Evolutionary conservation across 1,140 invertebrate genomes (phyloP).

Genomic region (Drosophila mojavensis): DNA sequence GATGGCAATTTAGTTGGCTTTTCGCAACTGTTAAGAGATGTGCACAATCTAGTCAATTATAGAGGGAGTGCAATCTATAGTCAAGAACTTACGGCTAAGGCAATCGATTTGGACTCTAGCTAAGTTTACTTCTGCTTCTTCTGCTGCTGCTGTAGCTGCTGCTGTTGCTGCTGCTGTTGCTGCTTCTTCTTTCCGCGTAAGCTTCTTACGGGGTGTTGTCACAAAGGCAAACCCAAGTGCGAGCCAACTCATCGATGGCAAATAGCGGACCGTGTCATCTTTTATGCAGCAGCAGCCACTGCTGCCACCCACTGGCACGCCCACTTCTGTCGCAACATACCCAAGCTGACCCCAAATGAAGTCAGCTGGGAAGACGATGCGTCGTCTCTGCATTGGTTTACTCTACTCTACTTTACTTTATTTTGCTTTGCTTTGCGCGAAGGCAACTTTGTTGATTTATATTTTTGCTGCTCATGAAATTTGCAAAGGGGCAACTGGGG

Average conservation of each 20-base stretch:
- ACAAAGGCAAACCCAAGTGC: not conserved
- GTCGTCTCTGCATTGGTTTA: not conserved
- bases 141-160: not conserved
- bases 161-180: no score
- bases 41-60: constrained; percentile 29
- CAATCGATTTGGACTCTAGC: constrained; percentile 2
- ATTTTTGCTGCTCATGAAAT: constrained; percentile 72
- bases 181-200: constrained; percentile 18
- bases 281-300: constrained; percentile 37
- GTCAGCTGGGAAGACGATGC: constrained; percentile 2
- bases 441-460: constrained; percentile 76
- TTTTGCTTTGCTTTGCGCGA: constrained; percentile 1
- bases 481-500: constrained; percentile 30
- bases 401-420: not conserved
- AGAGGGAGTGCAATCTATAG: constrained; percentile 2
- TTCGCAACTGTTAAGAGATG: not conserved
- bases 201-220: constrained; percentile 41
- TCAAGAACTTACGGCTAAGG: not conserved
- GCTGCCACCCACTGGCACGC: not conserved
- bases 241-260: constrained; percentile 30
- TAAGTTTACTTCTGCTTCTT: not conserved
- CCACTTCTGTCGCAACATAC: constrained; percentile 5
- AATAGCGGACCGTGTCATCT: constrained; percentile 35
- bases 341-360: constrained; percentile 20
- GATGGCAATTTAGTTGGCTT: not conserved